Conservation (phyloP, 2,888 invertebrate genomes). For the Scaptomyza polygonia region DNA sequence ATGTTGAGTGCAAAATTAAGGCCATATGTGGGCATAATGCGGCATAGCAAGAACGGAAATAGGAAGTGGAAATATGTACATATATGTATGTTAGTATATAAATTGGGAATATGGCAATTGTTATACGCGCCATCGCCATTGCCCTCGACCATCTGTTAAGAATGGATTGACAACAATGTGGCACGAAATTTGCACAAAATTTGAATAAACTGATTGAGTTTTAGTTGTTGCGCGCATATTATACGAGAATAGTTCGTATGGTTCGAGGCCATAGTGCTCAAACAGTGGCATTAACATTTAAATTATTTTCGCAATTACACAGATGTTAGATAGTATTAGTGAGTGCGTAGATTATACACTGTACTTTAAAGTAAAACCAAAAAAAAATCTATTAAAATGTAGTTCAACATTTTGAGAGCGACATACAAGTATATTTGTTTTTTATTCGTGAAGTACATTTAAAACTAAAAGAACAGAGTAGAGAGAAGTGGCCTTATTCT, state of each 20-base stretch:
- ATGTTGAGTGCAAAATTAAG: conserved; percentile 41
- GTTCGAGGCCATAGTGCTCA: conserved; percentile 36
- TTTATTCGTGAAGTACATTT: conserved; percentile 14
- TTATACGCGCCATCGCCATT: conserved; percentile 19
- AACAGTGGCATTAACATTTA: conserved; percentile 64
- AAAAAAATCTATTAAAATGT: background rate
- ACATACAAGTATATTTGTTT: too few species aligned
- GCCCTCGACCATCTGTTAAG: conserved; percentile 15
- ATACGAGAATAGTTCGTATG: conserved; percentile 36
- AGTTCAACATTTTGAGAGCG: too few species aligned
- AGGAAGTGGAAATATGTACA: background rate
- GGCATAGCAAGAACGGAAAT: background rate
- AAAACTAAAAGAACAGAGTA: conserved; percentile 18
- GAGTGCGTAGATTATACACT: conserved; percentile 1
- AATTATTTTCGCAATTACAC: conserved; percentile 57
- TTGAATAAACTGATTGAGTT: conserved; percentile 82
- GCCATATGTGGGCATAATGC: conserved; percentile 47
- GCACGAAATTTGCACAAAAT: conserved; percentile 79
- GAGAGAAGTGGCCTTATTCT: conserved; percentile 13
- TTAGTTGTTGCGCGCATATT: conserved; percentile 41
- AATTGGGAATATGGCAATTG: background rate
- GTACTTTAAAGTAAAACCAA: conserved; percentile 12
- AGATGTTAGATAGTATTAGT: conserved; percentile 5
- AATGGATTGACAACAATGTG: conserved; percentile 44
- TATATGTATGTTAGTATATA: background rate